These are phyloP conservation scores for Phortica magna DNA, from an alignment of 2,888 invertebrate species.

Conservation along the genomic window DNA sequence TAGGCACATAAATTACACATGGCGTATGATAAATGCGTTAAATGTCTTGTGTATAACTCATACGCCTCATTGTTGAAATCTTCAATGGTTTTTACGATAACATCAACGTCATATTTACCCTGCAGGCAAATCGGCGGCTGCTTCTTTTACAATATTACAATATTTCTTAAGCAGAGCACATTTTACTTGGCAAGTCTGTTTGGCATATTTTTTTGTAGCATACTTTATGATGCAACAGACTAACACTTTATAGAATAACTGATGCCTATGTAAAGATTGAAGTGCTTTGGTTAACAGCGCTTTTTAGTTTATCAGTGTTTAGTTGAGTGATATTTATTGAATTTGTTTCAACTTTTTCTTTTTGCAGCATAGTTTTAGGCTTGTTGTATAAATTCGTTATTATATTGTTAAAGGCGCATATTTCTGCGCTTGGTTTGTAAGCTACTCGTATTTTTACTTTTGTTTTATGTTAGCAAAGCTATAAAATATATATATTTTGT, in stretches of 20 bases:
- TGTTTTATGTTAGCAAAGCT: no score
- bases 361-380: no score
- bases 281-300: no score
- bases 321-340: no score
- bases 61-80: conserved; percentile 8
- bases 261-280: neutral
- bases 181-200: neutral
- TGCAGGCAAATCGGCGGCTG: no score
- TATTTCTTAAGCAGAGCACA: neutral
- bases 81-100: neutral
- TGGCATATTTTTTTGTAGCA: neutral
- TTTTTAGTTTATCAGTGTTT: no score
- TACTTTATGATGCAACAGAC: neutral
- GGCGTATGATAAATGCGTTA: conserved; percentile 11
- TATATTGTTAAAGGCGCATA: no score
- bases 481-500: no score
- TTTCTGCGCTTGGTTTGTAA: no score
- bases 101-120: neutral
- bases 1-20: neutral
- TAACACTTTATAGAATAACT: neutral
- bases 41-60: conserved; percentile 7
- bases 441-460: no score
- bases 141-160: neutral
- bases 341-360: no score
- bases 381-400: no score